Percentiles rank a stretch among this genome's conserved stretches.
These are phyloP conservation scores for Lepetodrilus schrolli DNA, from an alignment of 2,888 invertebrate species.

Conservation along the genomic window DNA sequence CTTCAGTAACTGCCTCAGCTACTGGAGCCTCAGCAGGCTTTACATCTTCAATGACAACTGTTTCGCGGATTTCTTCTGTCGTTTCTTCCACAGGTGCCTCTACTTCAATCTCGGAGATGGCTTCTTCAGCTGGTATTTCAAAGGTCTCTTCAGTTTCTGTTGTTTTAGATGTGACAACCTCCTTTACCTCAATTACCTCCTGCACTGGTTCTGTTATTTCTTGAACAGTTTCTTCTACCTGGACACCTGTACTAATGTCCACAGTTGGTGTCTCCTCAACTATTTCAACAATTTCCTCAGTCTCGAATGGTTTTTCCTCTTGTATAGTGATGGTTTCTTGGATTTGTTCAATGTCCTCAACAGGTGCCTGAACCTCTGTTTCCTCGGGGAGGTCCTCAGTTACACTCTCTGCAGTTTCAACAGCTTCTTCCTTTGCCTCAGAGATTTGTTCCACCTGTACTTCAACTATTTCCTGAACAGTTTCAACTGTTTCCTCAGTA, in stretches of 20 bases:
- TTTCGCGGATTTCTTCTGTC: slow-evolving; percentile 31
- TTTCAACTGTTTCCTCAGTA: slow-evolving; percentile 29
- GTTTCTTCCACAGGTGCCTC: slow-evolving; percentile 35
- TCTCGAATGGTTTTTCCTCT: slow-evolving; percentile 40
- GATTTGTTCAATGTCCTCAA: slow-evolving; percentile 34
- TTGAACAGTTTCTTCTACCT: background rate
- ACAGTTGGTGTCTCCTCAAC: slow-evolving; percentile 30
- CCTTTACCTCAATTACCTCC: background rate
- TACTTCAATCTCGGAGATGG: background rate
- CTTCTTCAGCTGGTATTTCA: background rate
- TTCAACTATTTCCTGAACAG: slow-evolving; percentile 37
- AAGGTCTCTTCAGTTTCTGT: background rate
- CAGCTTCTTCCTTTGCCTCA: slow-evolving; percentile 37
- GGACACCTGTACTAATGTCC: slow-evolving; percentile 14
- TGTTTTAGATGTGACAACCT: background rate
- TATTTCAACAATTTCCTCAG: slow-evolving; percentile 34
- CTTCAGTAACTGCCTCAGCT: slow-evolving; percentile 35
- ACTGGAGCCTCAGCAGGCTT: slow-evolving; percentile 32
- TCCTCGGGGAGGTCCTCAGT: background rate
- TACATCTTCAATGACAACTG: slow-evolving; percentile 29
- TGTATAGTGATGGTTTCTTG: slow-evolving; percentile 37
- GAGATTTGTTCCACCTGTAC: slow-evolving; percentile 39
- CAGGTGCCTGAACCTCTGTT: background rate
- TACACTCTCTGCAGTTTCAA: slow-evolving; percentile 30
- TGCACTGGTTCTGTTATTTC: background rate